Evolutionary conservation across 2,113 vertebrate genomes (phyloP), one percentile per base, ranked within the genome.

Genomic region (Steatornis caripensis): DNA sequence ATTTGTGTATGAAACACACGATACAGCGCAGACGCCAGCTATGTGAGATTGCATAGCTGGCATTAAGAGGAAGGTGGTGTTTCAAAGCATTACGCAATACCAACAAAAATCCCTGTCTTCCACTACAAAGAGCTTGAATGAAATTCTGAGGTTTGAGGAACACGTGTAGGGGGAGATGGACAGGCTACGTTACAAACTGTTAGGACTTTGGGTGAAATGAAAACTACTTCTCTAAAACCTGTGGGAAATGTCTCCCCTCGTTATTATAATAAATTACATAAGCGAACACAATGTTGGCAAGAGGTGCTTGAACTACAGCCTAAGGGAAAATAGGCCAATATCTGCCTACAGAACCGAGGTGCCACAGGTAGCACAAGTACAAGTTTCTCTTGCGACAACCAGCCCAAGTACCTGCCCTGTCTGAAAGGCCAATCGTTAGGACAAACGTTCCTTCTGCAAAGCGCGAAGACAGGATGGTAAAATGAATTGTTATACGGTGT

Each of bases 261-360:
- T 75, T 71, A 75, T 79, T 79, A 48, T 23, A 91, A 87, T 51
- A 91, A 93, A 91, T 76, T 48, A 57, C 84, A 94, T 69, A 94
- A 94, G 48, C 15, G 48, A 93, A 93, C 48, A 48, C 51, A 82
- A 60, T 69, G 32, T 93, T 76, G 81, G 77, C 74, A 87, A 71
- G 91, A 87, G 84, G 81, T 87, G 48, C 53, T 60, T 87, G 84
- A 96, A 78, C 76, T 81, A 18, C 69, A 93, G 84, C 87, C 77
- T 68, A 21, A 75, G 61, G 91, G 74, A 75, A 81, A 78, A 68
- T 0, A 58, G 55, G 72, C 43, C 94, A 66, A 5, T 36, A 71
- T 27, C 74, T 76, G 3, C 65, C 64, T 10, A 54, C 10, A 49
- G 83, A 55, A n/a, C 37, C 83, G 79, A 77, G 39, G 22, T 15